phyloP scores from a whole-genome alignment of 2,888 invertebrate genomes.

The Drosophila neonasuta region DNA sequence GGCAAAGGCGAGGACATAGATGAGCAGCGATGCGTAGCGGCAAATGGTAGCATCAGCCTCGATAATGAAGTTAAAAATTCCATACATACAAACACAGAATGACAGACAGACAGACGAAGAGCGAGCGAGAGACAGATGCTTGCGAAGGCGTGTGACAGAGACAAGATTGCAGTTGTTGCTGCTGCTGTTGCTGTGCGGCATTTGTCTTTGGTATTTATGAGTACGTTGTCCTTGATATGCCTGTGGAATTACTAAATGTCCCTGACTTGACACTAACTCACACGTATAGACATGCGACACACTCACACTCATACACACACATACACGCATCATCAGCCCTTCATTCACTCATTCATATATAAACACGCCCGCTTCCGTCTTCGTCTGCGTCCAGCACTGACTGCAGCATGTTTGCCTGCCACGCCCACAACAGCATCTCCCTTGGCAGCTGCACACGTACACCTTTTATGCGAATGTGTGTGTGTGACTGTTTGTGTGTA shows the following conservation, averaged over 20 bases:
- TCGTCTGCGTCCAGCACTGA: constrained; percentile 50
- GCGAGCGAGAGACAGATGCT: constrained; percentile 1
- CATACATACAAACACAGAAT: constrained; percentile 70
- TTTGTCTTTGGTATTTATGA: constrained; percentile 78
- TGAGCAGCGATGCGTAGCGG: constrained; percentile 55
- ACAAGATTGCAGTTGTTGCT: constrained; percentile 51
- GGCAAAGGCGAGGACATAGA: constrained; percentile 24
- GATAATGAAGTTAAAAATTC: constrained; percentile 78
- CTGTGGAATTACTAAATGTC: constrained; percentile 77
- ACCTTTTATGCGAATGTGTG: constrained; percentile 31
- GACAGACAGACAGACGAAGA: constrained; percentile 33
- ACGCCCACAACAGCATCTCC: constrained; percentile 49
- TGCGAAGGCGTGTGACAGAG: constrained; percentile 17
- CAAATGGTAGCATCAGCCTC: constrained; percentile 59
- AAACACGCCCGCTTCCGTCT: constrained; percentile 33
- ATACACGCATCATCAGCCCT: constrained; percentile 56
- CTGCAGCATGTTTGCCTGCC: constrained; percentile 68
- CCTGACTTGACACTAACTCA: constrained; percentile 76
- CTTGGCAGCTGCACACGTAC: constrained; percentile 42
- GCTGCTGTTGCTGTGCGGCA: constrained; percentile 60
- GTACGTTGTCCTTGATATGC: constrained; percentile 79
- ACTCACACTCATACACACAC: constrained; percentile 23
- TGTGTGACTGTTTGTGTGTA: constrained; percentile 11
- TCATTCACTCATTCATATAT: constrained; percentile 59
- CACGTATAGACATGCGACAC: constrained; percentile 43